These are phyloP conservation scores for Mionectes olivaceus DNA, from an alignment of 2,797 vertebrate species.

Conservation along the genomic window DNA sequence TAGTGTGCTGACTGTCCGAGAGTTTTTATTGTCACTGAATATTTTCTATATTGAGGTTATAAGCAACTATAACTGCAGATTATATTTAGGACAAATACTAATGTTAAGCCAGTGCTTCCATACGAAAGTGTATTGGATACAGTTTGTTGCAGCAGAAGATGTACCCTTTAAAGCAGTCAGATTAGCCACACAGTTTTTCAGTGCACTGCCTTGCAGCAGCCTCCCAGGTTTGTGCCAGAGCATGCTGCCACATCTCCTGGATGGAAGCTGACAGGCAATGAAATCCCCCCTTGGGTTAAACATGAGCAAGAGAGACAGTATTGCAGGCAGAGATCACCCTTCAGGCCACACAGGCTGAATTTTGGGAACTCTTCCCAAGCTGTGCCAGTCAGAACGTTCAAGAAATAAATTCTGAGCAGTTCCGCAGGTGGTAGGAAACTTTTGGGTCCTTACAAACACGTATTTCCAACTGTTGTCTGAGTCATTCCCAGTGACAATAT, in stretches of 20 bases:
- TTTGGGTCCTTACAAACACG: background rate
- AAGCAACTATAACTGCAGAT: background rate
- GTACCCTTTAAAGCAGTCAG: background rate
- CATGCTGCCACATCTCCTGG: background rate
- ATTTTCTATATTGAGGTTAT: background rate
- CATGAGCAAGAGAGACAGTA: background rate
- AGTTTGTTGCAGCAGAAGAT: background rate
- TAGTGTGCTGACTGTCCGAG: background rate
- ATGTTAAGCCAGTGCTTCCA: fast-evolving
- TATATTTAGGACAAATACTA: background rate
- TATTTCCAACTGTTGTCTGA: background rate
- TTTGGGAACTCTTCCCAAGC: background rate
- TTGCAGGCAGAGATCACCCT: background rate
- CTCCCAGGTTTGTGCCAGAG: background rate
- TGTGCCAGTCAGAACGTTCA: background rate
- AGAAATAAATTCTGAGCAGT: background rate
- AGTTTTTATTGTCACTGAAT: background rate
- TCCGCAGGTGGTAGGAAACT: background rate
- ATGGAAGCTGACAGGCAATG: background rate
- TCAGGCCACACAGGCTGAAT: background rate
- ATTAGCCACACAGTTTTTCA: background rate
- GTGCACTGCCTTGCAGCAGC: background rate
- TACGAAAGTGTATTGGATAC: background rate
- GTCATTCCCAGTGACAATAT: background rate
- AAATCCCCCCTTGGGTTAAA: background rate